Evolutionary conservation across 2,797 vertebrate genomes (phyloP), one percentile per base, ranked within the genome.

Genomic region (Lophotriccus pileatus): DNA sequence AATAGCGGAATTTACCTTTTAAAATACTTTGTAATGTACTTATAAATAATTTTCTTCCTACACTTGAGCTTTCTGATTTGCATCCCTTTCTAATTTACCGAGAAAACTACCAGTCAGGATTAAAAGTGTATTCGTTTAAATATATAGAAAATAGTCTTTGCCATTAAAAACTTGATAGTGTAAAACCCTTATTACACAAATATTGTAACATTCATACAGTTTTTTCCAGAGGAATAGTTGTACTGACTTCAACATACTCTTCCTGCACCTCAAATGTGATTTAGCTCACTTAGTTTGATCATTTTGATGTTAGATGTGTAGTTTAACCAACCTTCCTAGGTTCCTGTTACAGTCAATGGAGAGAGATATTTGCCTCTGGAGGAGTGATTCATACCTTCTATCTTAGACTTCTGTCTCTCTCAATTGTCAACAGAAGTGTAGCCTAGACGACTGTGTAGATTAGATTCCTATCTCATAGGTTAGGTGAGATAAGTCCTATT

Each of bases 371-470:
- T 3, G 18, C 91, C 91, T 94, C 76, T 9, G 0, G 62, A 75
- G 64, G 5, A 10, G 50, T 94, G 94, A 95, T 89, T 96, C 91
- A 94, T 95, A 75, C 47, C 72, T 94, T 16, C 30, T 69, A 4
- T 83, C 63, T 94, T 91, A 94, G 76, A 75, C 66, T 84, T 85
- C 85, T 95, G 43, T 47, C 53, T 94, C 24, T 88, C 32, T 84
- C 79, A 85, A 58, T 27, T 90, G 91, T 91, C 89, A 93, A 89
- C 84, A 94, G 76, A 93, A 89, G 36, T 84, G 91, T 93, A 96
- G 82, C 89, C 87, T 91, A 94, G 96, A 96, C 89, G 93, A 92
- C 89, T 70, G 39, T 36, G 78, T 75, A 89, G 76, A 82, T 84
- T 79, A 94, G 83, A 94, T 91, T 76, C 43, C 34, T 66, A 37